Evolutionary conservation across 2,797 vertebrate genomes (phyloP), one percentile per base, ranked within the genome.

Genomic region (Choloepus didactylus): DNA sequence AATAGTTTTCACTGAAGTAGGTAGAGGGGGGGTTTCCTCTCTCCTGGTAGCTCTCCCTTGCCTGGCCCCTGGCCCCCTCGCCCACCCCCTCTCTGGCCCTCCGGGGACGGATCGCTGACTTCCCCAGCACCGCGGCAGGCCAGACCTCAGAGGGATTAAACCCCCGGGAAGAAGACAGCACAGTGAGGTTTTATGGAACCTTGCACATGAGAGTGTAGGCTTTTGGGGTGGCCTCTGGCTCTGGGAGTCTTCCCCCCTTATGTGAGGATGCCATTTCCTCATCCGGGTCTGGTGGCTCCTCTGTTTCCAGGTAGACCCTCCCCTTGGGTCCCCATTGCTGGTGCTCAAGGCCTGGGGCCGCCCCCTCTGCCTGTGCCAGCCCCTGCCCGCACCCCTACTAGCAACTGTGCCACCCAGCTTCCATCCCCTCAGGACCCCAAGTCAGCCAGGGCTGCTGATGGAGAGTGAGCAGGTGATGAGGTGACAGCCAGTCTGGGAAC

Each of bases 1-100:
- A 89, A 92, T 83, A 64, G 60, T 41, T 83, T 85, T 64, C 80
- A 73, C 89, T 86, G n/a, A 82, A 64, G 73, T 51, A 38, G 49
- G 35, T 35, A 1, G 21, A 38, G 60, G 82, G 49, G 35, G 0
- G 6, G 5, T 12, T 46, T 85, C 54, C 10, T 31, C n/a, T 31
- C 14, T 44, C 46, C 19, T 29, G n/a, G 9, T 19, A 4, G 31
- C 23, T 70, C 51, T 31, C 59, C 59, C 51, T 83, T 75, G 62
- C 60, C 89, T 6, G 21, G 15, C 3, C 31, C 3, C 62, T 10
- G 25, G n/a, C 19, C 31, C 38, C 35, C 64, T n/a, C 7, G 11
- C 27, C 75, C 60, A 88, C 23, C n/a, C 16, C 3, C 2, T 81
- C 46, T 66, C 23, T 72, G 87, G 69, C 87, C 92, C 46, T 62